Evolutionary conservation across 2,797 vertebrate genomes (phyloP), one percentile per base, ranked within the genome.

Genomic region (Bovichtus variegatus): DNA sequence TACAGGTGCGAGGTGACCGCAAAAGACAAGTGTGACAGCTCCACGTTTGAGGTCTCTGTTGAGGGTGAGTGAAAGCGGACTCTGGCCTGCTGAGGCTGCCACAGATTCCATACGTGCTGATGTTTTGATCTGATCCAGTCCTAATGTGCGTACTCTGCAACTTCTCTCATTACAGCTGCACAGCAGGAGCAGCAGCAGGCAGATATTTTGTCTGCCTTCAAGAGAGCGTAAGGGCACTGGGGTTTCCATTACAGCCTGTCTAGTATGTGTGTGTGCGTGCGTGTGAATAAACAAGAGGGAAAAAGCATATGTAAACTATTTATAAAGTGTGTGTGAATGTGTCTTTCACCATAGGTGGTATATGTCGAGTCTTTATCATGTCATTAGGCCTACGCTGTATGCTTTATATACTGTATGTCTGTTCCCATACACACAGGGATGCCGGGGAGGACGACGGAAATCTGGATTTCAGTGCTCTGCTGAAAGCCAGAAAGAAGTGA

Each of bases 21-120:
- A 46, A 97, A 98, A 90, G 96, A 98, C 75, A 90, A 93, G 83
- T 97, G 95, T 44, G 97, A 98, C 92, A 97, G 96, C 92, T 95
- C 92, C 77, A 84, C 84, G 59, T 98, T 98, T 82, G 96, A 94
- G 76, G 83, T 98, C 71, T 82, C 95, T 0, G 95, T 97, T 61
- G 96, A 97, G 90, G 89, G 97, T 97, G 82, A 88, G 92, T 82
- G 65, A 74, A 81, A 75, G 69, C 9, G 19, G 55, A 82, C 36
- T 53, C 71, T 51, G 41, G 43, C 34, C 68, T 12, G 15, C 40
- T 41, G 25, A 9, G 23, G 29, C 78, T 27, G 38, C 36, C 61
- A 27, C n/a, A 7, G 13, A 79, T 86, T 81, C 78, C 81, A 55
- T 36, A 38, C 25, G 2, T 36, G 36, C 73, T 41, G 53, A 53